Percentiles rank a stretch among this genome's conserved stretches.
Conservation (phyloP, 2,888 invertebrate genomes). For the Neoitamus cyanurus region DNA sequence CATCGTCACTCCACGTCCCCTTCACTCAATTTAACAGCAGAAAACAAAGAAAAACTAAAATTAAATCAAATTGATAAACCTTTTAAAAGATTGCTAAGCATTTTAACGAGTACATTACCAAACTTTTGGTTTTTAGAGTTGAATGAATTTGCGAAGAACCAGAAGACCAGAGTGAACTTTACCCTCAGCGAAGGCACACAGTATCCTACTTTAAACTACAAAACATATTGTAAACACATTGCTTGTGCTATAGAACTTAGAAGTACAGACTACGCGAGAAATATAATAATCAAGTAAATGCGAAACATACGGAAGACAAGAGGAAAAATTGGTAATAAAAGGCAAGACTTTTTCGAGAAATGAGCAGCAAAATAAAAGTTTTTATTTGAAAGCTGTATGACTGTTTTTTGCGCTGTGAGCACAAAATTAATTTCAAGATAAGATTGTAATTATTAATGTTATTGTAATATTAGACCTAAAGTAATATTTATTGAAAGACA, state of each 20-base stretch:
- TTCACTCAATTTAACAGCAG: slow-evolving; percentile 25
- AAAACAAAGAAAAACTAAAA: not conserved
- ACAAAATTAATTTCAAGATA: slow-evolving; percentile 48
- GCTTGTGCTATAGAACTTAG: slow-evolving; percentile 44
- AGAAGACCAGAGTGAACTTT: not conserved
- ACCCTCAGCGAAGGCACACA: slow-evolving; percentile 25
- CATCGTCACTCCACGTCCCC: not conserved
- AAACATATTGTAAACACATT: slow-evolving; percentile 41
- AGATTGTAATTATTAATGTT: slow-evolving; percentile 45
- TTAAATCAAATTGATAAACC: not conserved
- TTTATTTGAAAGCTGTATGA: slow-evolving; percentile 46
- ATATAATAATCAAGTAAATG: slow-evolving; percentile 23
- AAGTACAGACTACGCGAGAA: slow-evolving; percentile 7
- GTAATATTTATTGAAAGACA: slow-evolving; percentile 46
- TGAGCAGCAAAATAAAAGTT: slow-evolving; percentile 41
- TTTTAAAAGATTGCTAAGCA: slow-evolving; percentile 3
- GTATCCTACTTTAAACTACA: slow-evolving; percentile 40
- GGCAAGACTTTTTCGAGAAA: slow-evolving; percentile 39
- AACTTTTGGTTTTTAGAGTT: not conserved
- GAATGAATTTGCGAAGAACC: not conserved
- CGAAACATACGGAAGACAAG: slow-evolving; percentile 13
- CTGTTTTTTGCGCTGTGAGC: slow-evolving; percentile 51
- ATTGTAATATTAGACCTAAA: slow-evolving; percentile 41
- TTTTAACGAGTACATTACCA: slow-evolving; percentile 7
- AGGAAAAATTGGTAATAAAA: slow-evolving; percentile 20